Evolutionary conservation across 2,113 vertebrate genomes (phyloP).

Genomic region (Heptranchias perlo): DNA sequence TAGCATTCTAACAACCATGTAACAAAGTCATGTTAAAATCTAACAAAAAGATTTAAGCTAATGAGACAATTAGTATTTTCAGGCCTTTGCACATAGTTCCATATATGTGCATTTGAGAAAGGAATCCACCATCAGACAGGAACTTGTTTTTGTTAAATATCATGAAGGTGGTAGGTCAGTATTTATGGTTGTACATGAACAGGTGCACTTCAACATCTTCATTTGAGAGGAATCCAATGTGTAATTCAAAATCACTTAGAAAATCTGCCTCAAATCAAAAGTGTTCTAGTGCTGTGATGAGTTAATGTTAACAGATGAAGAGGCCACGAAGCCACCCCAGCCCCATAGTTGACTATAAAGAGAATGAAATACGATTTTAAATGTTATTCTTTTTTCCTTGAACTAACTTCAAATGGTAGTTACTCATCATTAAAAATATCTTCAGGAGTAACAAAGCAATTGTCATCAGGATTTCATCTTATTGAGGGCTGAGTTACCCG

Average conservation of each 20-base stretch:
- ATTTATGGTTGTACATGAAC: neutral
- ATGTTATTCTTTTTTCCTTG: neutral
- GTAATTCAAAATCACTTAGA: neutral
- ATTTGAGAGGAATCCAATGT: neutral
- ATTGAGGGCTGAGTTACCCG: neutral
- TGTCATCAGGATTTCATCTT: constrained; percentile 13
- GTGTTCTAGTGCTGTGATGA: neutral
- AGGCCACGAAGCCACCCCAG: neutral
- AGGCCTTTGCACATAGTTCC: neutral
- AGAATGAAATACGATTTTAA: neutral
- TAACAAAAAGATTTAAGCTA: neutral
- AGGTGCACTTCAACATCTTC: neutral
- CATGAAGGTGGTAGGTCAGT: neutral
- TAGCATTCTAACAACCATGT: neutral
- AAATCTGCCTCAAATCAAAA: neutral
- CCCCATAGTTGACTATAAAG: neutral
- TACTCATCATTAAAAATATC: neutral
- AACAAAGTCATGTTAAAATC: neutral
- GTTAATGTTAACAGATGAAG: neutral
- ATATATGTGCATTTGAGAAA: neutral
- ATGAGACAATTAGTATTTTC: neutral
- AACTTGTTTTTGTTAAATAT: neutral
- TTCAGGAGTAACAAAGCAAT: neutral
- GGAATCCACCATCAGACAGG: neutral
- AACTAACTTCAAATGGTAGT: neutral